Evolutionary conservation across 2,113 vertebrate genomes (phyloP).

Genomic region (Struthio camelus): DNA sequence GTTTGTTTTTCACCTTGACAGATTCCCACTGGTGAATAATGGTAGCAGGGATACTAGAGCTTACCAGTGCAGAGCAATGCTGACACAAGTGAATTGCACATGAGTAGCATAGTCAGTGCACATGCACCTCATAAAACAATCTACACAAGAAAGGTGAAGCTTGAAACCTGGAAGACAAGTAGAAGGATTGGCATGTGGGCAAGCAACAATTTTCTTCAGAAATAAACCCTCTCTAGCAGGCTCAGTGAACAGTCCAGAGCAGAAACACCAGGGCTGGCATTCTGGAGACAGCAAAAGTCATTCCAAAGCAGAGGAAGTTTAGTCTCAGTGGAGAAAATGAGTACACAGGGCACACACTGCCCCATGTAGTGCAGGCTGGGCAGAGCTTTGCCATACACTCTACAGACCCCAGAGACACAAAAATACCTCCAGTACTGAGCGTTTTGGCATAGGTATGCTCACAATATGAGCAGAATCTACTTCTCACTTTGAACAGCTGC

Average conservation of each 20-base stretch:
- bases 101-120: background rate
- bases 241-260: background rate
- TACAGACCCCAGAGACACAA: background rate
- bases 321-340: background rate
- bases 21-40: background rate
- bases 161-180: background rate
- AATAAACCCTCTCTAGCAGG: background rate
- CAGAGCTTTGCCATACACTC: background rate
- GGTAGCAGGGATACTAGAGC: background rate
- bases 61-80: background rate
- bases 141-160: background rate
- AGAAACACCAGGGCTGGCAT: background rate
- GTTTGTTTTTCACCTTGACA: background rate
- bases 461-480: background rate
- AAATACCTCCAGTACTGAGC: background rate
- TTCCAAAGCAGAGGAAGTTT: background rate
- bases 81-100: background rate
- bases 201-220: background rate
- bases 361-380: background rate
- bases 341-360: fast-evolving
- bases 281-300: background rate
- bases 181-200: background rate
- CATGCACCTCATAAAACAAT: background rate
- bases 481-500: background rate
- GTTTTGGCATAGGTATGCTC: background rate